Percentiles rank a stretch among this genome's conserved stretches.
These are phyloP conservation scores for Tamandua tetradactyla DNA, from an alignment of 2,797 vertebrate species.

Conservation along the genomic window DNA sequence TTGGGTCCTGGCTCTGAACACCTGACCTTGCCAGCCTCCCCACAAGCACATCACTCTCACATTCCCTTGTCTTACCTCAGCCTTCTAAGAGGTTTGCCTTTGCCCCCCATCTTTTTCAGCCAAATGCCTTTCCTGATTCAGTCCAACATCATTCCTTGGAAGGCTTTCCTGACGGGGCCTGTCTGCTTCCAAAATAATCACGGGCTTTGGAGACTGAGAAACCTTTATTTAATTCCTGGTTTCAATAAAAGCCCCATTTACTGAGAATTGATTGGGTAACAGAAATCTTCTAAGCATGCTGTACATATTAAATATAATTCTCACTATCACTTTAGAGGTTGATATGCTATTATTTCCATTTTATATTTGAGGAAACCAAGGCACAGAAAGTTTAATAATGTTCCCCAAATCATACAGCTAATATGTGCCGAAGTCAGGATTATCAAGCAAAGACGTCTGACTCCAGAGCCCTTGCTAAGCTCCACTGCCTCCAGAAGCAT, in stretches of 20 bases:
- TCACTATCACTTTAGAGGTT: neutral
- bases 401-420: neutral
- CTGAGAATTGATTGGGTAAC: neutral
- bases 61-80: neutral
- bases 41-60: neutral
- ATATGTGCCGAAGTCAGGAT: neutral
- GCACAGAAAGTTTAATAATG: neutral
- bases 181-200: neutral
- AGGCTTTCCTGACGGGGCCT: neutral
- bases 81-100: neutral
- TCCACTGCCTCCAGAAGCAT: neutral
- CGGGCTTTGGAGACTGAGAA: neutral
- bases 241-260: neutral
- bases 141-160: neutral
- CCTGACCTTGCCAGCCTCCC: neutral
- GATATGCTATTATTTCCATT: neutral
- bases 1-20: neutral
- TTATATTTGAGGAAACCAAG: neutral
- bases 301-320: too few relatives aligned
- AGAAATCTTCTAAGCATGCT: neutral
- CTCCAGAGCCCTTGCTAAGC: neutral
- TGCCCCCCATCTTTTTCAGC: neutral
- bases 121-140: neutral
- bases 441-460: neutral
- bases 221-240: neutral